A percentile compares a stretch with the other conserved stretches of the same genome.
Evolutionary conservation across 2,797 vertebrate species (phyloP).

Genomic region (Gallinago solitaria): DNA sequence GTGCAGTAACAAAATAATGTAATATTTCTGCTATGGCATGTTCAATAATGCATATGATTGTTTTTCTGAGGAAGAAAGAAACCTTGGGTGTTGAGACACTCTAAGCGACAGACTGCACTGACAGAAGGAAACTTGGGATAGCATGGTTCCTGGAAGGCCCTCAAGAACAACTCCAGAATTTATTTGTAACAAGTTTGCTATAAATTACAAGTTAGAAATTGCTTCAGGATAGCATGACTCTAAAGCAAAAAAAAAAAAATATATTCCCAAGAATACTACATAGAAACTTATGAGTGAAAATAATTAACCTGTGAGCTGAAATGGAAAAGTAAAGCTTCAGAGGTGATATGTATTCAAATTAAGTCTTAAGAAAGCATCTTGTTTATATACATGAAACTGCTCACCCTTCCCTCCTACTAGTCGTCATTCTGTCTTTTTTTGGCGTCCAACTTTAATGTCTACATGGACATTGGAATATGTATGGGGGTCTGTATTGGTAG

Average conservation of each 20-base stretch:
- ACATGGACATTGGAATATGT: neutral
- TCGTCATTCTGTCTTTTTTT: neutral
- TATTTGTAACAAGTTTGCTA: neutral
- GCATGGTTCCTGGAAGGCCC: neutral
- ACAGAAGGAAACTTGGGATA: neutral
- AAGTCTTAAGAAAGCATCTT: neutral
- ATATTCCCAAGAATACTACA: neutral
- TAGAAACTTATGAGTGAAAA: neutral
- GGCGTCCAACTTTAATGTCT: neutral
- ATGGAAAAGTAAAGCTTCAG: neutral
- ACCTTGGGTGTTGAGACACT: neutral
- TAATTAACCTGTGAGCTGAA: neutral
- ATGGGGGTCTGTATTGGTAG: neutral
- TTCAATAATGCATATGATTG: slow-evolving; percentile 28
- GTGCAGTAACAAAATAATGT: slow-evolving; percentile 32
- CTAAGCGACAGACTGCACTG: neutral
- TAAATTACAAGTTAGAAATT: neutral
- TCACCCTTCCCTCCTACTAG: neutral
- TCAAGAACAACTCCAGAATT: neutral
- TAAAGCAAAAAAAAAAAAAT: neutral
- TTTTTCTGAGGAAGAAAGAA: slow-evolving; percentile 23
- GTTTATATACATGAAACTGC: neutral
- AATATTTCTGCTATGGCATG: neutral
- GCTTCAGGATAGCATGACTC: neutral
- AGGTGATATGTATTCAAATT: neutral